A percentile compares a stretch with the other conserved stretches of the same genome.
phyloP scores from a whole-genome alignment of 2,113 vertebrate genomes.

The Machaerirhynchus nigripectus region DNA sequence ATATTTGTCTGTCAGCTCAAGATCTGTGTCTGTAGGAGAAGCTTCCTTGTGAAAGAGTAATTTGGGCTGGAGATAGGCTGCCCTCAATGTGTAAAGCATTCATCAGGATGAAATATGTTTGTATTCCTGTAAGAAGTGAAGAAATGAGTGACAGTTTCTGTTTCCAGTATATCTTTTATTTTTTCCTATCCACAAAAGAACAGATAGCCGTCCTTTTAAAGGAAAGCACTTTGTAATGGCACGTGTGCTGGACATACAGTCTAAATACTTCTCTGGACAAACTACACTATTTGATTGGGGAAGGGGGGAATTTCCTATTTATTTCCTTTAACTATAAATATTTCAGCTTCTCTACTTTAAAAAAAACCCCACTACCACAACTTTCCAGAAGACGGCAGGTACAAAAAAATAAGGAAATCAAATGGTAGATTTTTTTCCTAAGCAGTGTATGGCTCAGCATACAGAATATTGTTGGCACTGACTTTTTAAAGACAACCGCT shows the following conservation, averaged over 20 bases:
- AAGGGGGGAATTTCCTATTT: not conserved
- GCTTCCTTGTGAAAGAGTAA: not conserved
- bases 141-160: conserved; percentile 8
- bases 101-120: not conserved
- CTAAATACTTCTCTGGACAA: not conserved
- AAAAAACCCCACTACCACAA: not conserved
- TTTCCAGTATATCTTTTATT: not conserved
- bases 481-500: conserved; percentile 33
- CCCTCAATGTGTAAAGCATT: not conserved
- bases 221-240: conserved; percentile 26
- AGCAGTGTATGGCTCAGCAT: not conserved
- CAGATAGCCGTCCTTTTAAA: conserved; percentile 31
- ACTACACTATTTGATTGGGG: not conserved
- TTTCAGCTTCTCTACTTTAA: not conserved
- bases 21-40: not conserved
- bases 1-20: not conserved
- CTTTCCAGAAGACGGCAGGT: not conserved
- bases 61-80: not conserved
- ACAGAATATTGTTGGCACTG: not conserved
- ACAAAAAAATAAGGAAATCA: not conserved
- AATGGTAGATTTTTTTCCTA: not conserved
- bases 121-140: conserved; percentile 27
- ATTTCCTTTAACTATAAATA: not conserved
- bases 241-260: not conserved
- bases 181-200: not conserved